Base-by-base conservation (phyloP, 2,797 vertebrate species). In the Synaphobranchus kaupii region DNA sequence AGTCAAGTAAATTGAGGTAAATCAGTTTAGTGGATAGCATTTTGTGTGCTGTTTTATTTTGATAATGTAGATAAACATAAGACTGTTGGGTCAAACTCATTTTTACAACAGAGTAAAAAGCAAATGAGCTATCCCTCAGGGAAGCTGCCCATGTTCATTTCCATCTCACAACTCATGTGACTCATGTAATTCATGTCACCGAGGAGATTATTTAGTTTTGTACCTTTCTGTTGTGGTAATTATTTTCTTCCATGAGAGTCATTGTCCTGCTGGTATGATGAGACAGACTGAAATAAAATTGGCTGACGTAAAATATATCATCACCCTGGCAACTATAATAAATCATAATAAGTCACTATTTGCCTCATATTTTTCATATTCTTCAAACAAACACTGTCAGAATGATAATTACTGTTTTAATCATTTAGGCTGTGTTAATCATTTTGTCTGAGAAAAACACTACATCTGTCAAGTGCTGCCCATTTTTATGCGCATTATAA, bases 221-320 rank as follows among this genome's bases (percentile, higher is more conserved):
- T 87, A 47, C 80, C 86, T 56, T 84, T 84, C 66, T 76, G 83
- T 87, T 58, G 82, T 39, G 82, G 83, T 76, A 60, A 73, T 87
- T 87, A 84, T 58, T 71, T 50, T 85, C 39, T 87, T 84, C 83
- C 66, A 12, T 20, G 52, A 76, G 66, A 84, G 28, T 34, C 15
- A 50, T 84, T 73, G 39, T 76, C 82, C 88, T 84, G 54, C n/a
- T 8, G 56, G 58, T 83, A 22, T 89, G 39, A 52, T 78, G 85
- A 48, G 4, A 87, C 85, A 20, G 39, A 28, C 31, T 54, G 9
- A 63, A 87, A 87, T 84, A n/a, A 78, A 31, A 84, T 44, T 28
- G 82, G 52, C 54, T 84, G 86, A 87, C 71, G 50, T 84, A 84
- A 87, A 84, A 50, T 39, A 44, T n/a, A 73, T 58, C 60, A 25